Evolutionary conservation across 64 coral and sea anemone genomes (phyloP).

Genomic region (Orbicella faveolata): DNA sequence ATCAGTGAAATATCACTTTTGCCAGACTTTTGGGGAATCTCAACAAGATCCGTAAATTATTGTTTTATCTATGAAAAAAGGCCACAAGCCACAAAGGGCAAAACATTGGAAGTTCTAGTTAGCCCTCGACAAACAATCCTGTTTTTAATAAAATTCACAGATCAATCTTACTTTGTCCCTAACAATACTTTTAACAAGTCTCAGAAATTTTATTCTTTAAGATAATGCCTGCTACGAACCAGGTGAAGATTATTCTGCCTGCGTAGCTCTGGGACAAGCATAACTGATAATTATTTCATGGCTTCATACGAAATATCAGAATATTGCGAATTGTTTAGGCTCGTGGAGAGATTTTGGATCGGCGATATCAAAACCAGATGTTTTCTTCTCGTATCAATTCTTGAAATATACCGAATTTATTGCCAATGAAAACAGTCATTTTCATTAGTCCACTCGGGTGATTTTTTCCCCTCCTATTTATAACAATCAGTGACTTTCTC

Average conservation of each 20-base stretch:
- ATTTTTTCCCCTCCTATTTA: not conserved
- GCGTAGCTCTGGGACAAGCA: not conserved
- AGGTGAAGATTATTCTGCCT: not conserved
- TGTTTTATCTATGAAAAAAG: not conserved
- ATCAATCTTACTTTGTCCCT: not conserved
- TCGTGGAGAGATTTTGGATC: not conserved
- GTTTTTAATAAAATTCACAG: not conserved
- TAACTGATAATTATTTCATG: not conserved
- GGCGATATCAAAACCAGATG: slow-evolving; percentile 1
- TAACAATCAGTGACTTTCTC: not conserved
- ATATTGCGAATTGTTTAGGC: not conserved
- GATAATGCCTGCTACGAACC: not conserved
- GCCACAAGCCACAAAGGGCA: not conserved
- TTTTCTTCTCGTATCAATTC: no score
- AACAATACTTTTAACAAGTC: not conserved
- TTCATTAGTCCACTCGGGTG: not conserved
- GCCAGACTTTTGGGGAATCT: not conserved
- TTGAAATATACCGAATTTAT: slow-evolving; percentile 19
- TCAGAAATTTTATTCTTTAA: not conserved
- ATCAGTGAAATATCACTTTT: not conserved
- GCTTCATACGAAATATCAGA: not conserved
- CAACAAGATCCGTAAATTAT: not conserved
- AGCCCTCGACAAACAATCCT: not conserved
- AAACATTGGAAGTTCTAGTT: not conserved
- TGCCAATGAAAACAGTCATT: slow-evolving; percentile 7